phyloP scores from a whole-genome alignment of 2,888 invertebrate species.

The Drosophila barbarae region DNA sequence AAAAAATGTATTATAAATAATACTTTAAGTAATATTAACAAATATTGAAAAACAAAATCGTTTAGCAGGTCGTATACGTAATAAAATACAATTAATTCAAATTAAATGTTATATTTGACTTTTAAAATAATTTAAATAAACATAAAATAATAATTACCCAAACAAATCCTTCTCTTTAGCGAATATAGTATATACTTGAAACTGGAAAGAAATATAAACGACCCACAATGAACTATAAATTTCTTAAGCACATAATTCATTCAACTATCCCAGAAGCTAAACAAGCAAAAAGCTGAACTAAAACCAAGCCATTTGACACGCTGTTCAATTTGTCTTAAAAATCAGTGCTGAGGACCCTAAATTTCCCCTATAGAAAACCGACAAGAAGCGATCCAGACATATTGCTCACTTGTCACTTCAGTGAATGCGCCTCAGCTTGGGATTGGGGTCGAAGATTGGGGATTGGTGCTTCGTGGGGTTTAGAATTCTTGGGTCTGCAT shows the following conservation, averaged over 20 bases:
- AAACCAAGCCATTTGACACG: constrained; percentile 61
- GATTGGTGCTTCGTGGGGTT: constrained; percentile 8
- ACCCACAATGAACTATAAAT: constrained; percentile 14
- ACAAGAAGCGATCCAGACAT: constrained; percentile 49
- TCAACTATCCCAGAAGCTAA: constrained; percentile 35
- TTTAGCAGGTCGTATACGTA: not conserved
- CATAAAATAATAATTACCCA: not conserved
- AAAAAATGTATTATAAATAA: not conserved
- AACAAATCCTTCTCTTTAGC: not conserved
- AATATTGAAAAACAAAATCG: not conserved
- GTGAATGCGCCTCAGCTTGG: constrained; percentile 44
- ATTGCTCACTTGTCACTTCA: constrained; percentile 74
- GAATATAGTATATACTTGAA: constrained; percentile 1
- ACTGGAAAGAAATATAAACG: not conserved
- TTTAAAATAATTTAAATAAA: not conserved
- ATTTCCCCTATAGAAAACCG: constrained; percentile 11
- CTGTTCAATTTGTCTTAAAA: constrained; percentile 67
- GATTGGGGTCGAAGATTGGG: constrained; percentile 17
- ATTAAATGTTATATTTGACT: not conserved
- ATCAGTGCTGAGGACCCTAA: constrained; percentile 38
- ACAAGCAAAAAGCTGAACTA: constrained; percentile 23
- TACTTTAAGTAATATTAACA: not conserved
- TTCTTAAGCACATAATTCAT: constrained; percentile 51
- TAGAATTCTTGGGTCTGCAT: constrained; percentile 1
- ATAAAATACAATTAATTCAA: not conserved